These are phyloP conservation scores for Drosophila teissieri DNA, from an alignment of 1,140 invertebrate species.

Conservation along the genomic window DNA sequence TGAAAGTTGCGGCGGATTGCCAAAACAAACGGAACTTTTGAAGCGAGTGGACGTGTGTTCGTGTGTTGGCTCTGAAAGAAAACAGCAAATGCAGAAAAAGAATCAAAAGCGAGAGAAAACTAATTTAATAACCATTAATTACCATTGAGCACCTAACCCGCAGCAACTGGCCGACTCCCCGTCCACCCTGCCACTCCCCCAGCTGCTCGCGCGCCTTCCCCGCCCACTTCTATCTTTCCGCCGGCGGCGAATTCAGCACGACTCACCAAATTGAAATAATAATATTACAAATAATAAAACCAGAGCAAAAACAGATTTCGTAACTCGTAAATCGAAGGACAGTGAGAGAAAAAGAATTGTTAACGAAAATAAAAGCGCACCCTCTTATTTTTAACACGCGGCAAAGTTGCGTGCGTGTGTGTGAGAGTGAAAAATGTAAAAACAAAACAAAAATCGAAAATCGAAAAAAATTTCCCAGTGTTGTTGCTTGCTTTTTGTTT, in stretches of 20 bases:
- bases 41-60: slow-evolving; percentile 24
- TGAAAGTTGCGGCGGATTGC: neutral
- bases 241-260: neutral
- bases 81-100: neutral
- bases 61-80: slow-evolving; percentile 12
- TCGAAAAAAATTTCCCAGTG: slow-evolving; percentile 6
- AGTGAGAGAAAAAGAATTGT: slow-evolving; percentile 24
- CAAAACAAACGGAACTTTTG: slow-evolving; percentile 1
- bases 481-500: slow-evolving; percentile 13
- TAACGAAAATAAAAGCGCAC: slow-evolving; percentile 22
- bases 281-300: neutral
- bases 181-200: neutral
- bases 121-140: neutral
- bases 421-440: slow-evolving; percentile 6
- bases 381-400: slow-evolving; percentile 5
- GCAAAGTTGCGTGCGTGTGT: slow-evolving; percentile 1
- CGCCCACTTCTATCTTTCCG: neutral
- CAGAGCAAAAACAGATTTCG: slow-evolving; percentile 26
- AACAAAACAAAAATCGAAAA: slow-evolving; percentile 14
- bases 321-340: slow-evolving; percentile 43
- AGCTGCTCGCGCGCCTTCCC: neutral
- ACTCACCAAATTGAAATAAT: neutral
- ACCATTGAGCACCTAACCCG: neutral
- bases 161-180: neutral
- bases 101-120: neutral